Conservation (phyloP, 2,113 vertebrate species). For the Gadus chalcogrammus region DNA sequence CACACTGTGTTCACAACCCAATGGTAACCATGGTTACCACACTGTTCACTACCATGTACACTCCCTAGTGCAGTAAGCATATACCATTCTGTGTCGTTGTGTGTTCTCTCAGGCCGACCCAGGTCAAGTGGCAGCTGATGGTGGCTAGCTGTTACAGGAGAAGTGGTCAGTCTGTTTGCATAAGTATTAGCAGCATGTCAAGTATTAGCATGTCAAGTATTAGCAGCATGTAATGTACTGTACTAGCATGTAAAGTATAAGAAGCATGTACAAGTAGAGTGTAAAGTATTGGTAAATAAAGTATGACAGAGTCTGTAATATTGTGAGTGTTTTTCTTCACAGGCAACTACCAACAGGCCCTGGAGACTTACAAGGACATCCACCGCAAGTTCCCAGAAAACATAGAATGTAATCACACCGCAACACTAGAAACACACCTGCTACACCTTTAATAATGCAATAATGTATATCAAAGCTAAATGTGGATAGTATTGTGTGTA, state of each 20-base stretch:
- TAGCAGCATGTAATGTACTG: not conserved
- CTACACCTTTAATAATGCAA: too few relatives aligned
- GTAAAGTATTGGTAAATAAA: too few relatives aligned
- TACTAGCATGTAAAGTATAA: not conserved
- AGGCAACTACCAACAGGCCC: constrained; percentile 96
- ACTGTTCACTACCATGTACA: not conserved
- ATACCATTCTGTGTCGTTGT: not conserved
- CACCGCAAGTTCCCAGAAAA: constrained; percentile 94
- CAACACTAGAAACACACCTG: too few relatives aligned
- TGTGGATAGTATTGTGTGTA: not conserved
- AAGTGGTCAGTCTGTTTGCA: constrained; percentile 74
- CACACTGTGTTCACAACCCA: too few relatives aligned
- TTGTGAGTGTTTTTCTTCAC: constrained; percentile 5
- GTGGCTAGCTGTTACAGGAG: constrained; percentile 92
- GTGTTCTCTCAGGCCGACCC: constrained; percentile 74
- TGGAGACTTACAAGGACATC: constrained; percentile 92
- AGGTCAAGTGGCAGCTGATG: constrained; percentile 94
- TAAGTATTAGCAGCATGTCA: too few relatives aligned
- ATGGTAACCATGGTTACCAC: too few relatives aligned
- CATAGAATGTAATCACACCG: constrained; percentile 82
- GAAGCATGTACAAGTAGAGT: too few relatives aligned
- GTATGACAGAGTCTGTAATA: not conserved
- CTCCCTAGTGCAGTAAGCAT: not conserved
- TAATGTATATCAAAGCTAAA: too few relatives aligned
- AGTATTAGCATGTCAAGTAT: too few relatives aligned